Evolutionary conservation across 2,888 invertebrate genomes (phyloP), one percentile per base, ranked within the genome.

Genomic region (Tanypteryx hageni): DNA sequence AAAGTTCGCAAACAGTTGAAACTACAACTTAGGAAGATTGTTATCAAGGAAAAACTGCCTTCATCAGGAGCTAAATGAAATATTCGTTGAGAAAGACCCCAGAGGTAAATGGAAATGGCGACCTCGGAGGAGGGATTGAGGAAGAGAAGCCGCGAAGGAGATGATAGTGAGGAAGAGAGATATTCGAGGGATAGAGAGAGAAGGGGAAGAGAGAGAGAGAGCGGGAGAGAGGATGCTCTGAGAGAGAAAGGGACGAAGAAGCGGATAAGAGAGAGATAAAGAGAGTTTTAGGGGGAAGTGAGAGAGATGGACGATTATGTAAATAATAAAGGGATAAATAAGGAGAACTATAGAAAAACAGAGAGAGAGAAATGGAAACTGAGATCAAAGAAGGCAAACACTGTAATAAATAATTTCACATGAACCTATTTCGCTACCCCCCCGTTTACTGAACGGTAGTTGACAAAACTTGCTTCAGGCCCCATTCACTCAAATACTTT

Each of bases 31-130:
- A 27, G 76, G 27, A 22, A 76, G 76, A 76, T 76, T 76, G 27
- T 76, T 76, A 76, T 76, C 76, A 22, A 22, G 76, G 76, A 27
- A 76, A 76, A 76, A 76, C 76, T 76, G 76, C 5, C 76, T 76
- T 76, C 76, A 76, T 76, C 22, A 22, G 27, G 76, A 76, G 76
- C 18, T 22, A 76, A 76, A 27, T 76, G 76, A 76, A 76, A 76
- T 76, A 76, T 27, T 76, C 76, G 13, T 76, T 9, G 27, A 76
- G 76, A 14, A 27, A 27, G 68, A 11, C 18, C 18, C 68, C 68
- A 18, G n/a, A 68, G 68, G n/a, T 68, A 68, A 22, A 44, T 22
- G 11, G 22, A 18, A 4, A n/a, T 4, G 18, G 16, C n/a, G 5
- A 18, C 18, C 11, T n/a, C n/a, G n/a, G 10, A 13, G 11, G 4